phyloP scores from a whole-genome alignment of 1,140 invertebrate genomes.

The Phthorimaea operculella region DNA sequence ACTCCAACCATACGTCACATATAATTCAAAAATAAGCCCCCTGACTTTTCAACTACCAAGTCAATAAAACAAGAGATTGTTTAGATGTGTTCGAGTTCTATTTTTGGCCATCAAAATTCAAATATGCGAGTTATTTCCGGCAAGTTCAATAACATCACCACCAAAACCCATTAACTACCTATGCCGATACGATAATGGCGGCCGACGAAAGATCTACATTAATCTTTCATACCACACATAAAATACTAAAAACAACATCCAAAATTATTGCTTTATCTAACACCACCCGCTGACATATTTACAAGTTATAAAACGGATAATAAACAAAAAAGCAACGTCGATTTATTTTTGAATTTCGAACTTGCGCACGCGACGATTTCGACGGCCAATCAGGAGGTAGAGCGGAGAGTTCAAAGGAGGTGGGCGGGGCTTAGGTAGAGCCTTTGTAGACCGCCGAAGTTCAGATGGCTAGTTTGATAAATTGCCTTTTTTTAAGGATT shows the following conservation, averaged over 20 bases:
- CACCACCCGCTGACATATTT: constrained; percentile 11
- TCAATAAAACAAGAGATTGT: too few species aligned
- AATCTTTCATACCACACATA: constrained; percentile 11
- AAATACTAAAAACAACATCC: background rate
- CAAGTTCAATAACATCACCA: constrained; percentile 2
- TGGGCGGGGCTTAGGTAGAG: background rate
- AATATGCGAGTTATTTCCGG: background rate
- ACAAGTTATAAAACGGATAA: constrained; percentile 10
- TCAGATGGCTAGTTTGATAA: background rate
- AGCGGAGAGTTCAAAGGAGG: constrained; percentile 5
- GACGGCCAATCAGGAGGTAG: constrained; percentile 6
- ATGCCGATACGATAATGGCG: constrained; percentile 5
- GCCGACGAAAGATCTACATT: constrained; percentile 12
- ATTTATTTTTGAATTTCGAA: constrained; percentile 8
- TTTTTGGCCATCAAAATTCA: background rate
- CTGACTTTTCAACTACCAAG: too few species aligned
- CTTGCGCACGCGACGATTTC: constrained; percentile 9
- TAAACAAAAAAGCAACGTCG: background rate
- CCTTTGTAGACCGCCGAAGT: background rate
- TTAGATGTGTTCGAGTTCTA: background rate
- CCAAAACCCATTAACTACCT: background rate
- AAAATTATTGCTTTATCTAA: constrained; percentile 16
- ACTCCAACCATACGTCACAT: too few species aligned
- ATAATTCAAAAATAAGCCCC: too few species aligned
- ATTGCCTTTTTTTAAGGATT: background rate